Percentiles rank a stretch among this genome's conserved stretches.
Evolutionary conservation across 2,113 vertebrate species (phyloP).

Genomic region (Emydocephalus ijimae): DNA sequence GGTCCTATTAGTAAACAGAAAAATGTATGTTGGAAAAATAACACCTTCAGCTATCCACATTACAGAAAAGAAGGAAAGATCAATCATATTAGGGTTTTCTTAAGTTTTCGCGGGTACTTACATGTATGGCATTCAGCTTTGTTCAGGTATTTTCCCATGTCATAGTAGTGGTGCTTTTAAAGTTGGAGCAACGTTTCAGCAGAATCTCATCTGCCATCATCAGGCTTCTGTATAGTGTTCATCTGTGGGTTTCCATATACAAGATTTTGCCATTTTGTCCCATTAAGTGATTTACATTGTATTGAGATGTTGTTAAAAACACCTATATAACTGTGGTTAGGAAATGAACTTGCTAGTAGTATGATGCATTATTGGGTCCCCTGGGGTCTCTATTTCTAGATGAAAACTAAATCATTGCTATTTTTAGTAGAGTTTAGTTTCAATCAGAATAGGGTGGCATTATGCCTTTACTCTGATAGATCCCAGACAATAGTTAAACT

Average conservation of each 20-base stretch:
- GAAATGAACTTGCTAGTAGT: background rate
- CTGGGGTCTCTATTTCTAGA: background rate
- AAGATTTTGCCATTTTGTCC: background rate
- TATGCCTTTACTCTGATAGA: background rate
- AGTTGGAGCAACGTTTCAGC: too few species aligned
- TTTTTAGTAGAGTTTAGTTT: background rate
- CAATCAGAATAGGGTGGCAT: background rate
- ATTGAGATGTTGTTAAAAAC: background rate
- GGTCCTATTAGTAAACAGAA: background rate
- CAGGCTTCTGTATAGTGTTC: too few species aligned
- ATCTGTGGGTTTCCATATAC: background rate
- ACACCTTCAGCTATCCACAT: background rate
- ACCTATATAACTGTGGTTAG: background rate
- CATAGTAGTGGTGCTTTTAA: too few species aligned
- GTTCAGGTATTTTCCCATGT: too few species aligned
- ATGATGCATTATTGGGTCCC: background rate
- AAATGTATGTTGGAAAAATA: background rate
- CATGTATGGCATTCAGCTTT: too few species aligned
- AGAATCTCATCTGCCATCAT: too few species aligned
- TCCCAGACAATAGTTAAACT: background rate
- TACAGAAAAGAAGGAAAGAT: background rate
- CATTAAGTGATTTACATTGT: background rate
- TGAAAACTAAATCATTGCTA: background rate
- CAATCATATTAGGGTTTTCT: too few species aligned
- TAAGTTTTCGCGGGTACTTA: too few species aligned